Conservation (phyloP, 2,888 invertebrate genomes). For the Apamea anceps region DNA sequence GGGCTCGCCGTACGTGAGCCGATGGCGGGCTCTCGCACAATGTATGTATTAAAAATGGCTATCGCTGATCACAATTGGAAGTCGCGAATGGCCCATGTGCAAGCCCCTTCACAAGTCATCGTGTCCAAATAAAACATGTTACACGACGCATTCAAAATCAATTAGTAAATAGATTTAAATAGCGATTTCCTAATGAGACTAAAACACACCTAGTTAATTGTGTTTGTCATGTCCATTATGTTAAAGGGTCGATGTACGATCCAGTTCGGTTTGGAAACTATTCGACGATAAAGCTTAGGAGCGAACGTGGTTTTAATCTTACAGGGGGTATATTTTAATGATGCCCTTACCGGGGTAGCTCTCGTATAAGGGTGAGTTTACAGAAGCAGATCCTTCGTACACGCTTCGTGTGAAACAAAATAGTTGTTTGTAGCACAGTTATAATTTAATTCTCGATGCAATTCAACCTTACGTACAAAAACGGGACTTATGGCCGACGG, state of each 20-base stretch:
- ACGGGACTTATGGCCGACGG: not conserved
- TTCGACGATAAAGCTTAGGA: conserved; percentile 16
- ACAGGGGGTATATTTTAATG: conserved; percentile 45
- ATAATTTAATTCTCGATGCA: conserved; percentile 20
- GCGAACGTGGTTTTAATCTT: conserved; percentile 34
- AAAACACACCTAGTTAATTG: conserved; percentile 27
- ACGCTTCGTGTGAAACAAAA: conserved; percentile 11
- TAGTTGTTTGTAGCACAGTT: conserved; percentile 13
- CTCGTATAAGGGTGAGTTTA: conserved; percentile 4
- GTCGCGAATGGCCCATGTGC: not conserved
- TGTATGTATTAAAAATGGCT: not conserved
- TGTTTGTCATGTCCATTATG: conserved; percentile 14
- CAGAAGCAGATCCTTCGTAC: conserved; percentile 7
- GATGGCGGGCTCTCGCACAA: not conserved
- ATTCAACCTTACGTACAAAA: conserved; percentile 17
- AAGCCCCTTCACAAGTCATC: not conserved
- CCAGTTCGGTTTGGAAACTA: conserved; percentile 39
- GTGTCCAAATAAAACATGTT: conserved; percentile 8
- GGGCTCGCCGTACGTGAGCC: not conserved
- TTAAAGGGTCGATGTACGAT: not conserved
- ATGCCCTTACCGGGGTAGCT: conserved; percentile 23
- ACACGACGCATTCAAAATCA: not conserved
- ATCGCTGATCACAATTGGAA: not conserved
- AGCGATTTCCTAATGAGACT: conserved; percentile 27
- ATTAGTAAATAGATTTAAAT: conserved; percentile 21